Evolutionary conservation across 2,888 invertebrate genomes (phyloP), one percentile per base, ranked within the genome.

Genomic region (Minunthozetes semirufus): DNA sequence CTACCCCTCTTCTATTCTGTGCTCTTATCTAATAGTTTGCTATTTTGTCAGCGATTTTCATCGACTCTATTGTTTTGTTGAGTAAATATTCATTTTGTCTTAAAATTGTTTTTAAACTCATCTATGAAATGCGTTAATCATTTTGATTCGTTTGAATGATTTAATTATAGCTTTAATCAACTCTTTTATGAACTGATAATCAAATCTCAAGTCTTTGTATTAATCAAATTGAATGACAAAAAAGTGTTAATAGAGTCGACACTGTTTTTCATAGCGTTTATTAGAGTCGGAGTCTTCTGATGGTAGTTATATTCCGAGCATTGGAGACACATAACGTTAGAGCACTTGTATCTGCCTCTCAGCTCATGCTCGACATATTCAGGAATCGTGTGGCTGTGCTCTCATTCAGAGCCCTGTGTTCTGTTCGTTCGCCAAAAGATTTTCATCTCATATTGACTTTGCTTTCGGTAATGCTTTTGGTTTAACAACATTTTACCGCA

Each of bases 391-490:
- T 56, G 22, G 17, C 48, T 22, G 25, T 59, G 15, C 17, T 25
- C 25, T 22, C 59, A 59, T 17, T 19, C 19, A 2, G 19, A 19
- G 59, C 59, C 17, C 53, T 56, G n/a, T 59, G 59, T 19, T 13
- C 15, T 19, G 27, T 59, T 19, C 15, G 59, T 27, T 59, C 1
- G 63, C n/a, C 33, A 13, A n/a, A 63, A 63, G 63, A 63, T 63
- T 63, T 27, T 33, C 29, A 63, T 33, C 63, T 63, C 33, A 38
- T 63, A 63, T 63, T 63, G 63, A 63, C 63, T 63, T 63, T 63
- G 15, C 63, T 63, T 53, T 53, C 22, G 63, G 63, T 63, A 63
- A 63, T 63, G 63, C 63, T 63, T 63, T 63, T n/a, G 63, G 63
- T 63, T 63, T 15, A 38, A 38, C 50, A 63, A 63, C 63, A 63